Evolutionary conservation across 2,113 vertebrate species (phyloP), one percentile per base, ranked within the genome.

Genomic region (Centropus bengalensis): DNA sequence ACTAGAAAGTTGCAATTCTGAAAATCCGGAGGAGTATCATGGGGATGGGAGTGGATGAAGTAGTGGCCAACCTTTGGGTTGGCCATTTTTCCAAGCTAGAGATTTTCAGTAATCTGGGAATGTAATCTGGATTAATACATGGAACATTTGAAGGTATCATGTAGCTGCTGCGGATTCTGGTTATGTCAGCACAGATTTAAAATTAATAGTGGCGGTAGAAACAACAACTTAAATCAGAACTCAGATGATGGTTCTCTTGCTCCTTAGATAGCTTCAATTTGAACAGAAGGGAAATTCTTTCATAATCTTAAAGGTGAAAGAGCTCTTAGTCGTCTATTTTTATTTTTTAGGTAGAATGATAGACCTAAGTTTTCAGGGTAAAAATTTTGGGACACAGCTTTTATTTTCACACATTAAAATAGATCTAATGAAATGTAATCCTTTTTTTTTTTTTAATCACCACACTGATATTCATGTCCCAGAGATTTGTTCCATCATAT

Each of bases 331-430:
- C 92, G 44, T 27, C 67, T 52, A 28, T 66, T 67, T 81, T 60
- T 1, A 10, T 66, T 86, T 59, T 44, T 40, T 38, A 10, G 52
- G 14, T 55, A 80, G 32, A 64, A 23, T 2, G 16, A 22, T 38
- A 74, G 26, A 38, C 40, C 11, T 24, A 28, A 76, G 5, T 68
- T 86, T 88, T 54, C n/a, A 21, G 0, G 1, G 54, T 38, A 55
- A 5, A 82, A 62, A 27, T 84, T 89, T 67, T 71, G 44, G 49
- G 49, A 82, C 81, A 14, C 55, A 82, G 60, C 69, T 91, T 89
- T 90, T 94, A 40, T 91, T 93, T 94, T 89, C 28, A n/a, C 10
- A 8, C 42, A 12, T 75, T 36, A 63, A 92, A 93, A 78, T 30
- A 91, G 51, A 40, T 79, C n/a, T 63, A 11, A 62, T 89, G 86